These are phyloP conservation scores for Lithobates pipiens DNA, from an alignment of 2,797 vertebrate species.

Conservation along the genomic window DNA sequence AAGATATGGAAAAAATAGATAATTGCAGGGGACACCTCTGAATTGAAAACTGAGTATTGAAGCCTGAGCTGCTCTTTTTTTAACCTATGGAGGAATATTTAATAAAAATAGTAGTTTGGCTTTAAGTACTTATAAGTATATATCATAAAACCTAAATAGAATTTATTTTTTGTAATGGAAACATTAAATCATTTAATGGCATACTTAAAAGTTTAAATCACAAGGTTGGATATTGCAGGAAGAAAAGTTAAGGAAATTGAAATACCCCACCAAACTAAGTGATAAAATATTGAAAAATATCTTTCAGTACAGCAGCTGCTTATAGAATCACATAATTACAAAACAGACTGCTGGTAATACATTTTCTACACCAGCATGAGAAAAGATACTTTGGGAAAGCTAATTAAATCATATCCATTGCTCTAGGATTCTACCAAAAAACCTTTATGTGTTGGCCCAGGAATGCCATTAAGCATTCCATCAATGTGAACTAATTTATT, in stretches of 20 bases:
- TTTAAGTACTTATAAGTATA: no score
- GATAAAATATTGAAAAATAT: slow-evolving; percentile 34
- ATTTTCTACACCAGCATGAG: slow-evolving; percentile 36
- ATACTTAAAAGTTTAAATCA: background rate
- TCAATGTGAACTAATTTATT: slow-evolving; percentile 26
- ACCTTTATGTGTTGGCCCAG: background rate
- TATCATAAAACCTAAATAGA: no score
- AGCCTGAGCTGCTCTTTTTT: no score
- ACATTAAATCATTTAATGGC: no score
- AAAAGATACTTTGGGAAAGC: slow-evolving; percentile 29
- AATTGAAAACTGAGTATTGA: no score
- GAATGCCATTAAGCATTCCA: slow-evolving; percentile 29
- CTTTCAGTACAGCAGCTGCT: slow-evolving; percentile 5
- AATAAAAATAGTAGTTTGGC: no score
- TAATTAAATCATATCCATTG: slow-evolving; percentile 46
- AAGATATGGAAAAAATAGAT: no score
- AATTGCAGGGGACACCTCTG: no score
- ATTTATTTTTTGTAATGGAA: no score
- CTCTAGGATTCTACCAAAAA: slow-evolving; percentile 34
- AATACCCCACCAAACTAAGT: background rate
- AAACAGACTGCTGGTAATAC: slow-evolving; percentile 41
- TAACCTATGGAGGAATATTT: no score
- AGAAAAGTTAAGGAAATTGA: slow-evolving; percentile 4
- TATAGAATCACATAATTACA: slow-evolving; percentile 15
- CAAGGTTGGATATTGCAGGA: background rate